These are phyloP conservation scores for Pseudocheirus occidentalis DNA, from an alignment of 2,797 vertebrate genomes.

Conservation along the genomic window DNA sequence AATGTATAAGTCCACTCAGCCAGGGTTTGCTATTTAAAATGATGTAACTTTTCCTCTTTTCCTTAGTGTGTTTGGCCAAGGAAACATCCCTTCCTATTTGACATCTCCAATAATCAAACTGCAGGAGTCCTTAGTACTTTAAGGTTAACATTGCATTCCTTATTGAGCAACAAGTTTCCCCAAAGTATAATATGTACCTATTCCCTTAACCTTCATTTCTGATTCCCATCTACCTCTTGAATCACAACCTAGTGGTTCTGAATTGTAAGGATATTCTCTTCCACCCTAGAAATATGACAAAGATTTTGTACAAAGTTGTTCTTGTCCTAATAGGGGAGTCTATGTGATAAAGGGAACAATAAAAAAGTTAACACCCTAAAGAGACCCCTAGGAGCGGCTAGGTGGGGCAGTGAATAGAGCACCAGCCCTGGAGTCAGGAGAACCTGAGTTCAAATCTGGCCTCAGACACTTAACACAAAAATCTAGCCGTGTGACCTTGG, in stretches of 20 bases:
- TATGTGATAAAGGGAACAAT: neutral
- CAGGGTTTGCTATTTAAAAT: conserved; percentile 71
- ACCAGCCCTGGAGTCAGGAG: too few species aligned
- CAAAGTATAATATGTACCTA: neutral
- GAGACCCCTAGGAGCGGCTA: neutral
- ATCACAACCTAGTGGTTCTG: neutral
- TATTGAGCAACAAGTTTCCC: too few species aligned
- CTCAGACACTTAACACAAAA: too few species aligned
- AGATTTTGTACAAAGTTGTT: neutral
- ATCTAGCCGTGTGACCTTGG: too few species aligned
- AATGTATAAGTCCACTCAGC: conserved; percentile 72
- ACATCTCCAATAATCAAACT: conserved; percentile 48
- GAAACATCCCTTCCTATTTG: conserved; percentile 61
- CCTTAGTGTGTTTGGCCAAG: conserved; percentile 69
- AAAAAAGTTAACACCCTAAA: neutral
- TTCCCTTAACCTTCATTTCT: neutral
- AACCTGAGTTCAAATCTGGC: too few species aligned
- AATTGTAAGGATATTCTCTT: neutral
- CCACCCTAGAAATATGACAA: neutral
- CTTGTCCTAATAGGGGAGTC: neutral
- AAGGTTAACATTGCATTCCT: neutral
- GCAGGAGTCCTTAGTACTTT: conserved; percentile 48
- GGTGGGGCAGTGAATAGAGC: too few species aligned
- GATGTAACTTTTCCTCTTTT: conserved; percentile 59
- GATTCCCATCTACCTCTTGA: neutral